A percentile compares a stretch with the other conserved stretches of the same genome.
Evolutionary conservation across 1,140 invertebrate species (phyloP).

Genomic region (Mercenaria mercenaria): DNA sequence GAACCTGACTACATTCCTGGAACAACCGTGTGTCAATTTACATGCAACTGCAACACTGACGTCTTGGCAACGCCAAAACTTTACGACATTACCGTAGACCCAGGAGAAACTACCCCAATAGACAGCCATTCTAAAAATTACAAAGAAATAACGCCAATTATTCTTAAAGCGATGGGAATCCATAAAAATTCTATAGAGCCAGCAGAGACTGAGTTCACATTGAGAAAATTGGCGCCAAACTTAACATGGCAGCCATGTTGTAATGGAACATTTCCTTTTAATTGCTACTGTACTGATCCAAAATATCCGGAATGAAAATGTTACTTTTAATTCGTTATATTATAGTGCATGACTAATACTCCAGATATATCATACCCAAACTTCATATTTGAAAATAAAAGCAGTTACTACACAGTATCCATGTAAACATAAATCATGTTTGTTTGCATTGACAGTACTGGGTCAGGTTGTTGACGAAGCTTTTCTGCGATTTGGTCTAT

Average conservation of each 20-base stretch:
- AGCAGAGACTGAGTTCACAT: constrained; percentile 76
- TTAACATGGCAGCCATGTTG: constrained; percentile 78
- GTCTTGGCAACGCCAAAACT: constrained; percentile 77
- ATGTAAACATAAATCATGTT: too few species aligned
- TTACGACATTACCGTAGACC: constrained; percentile 82
- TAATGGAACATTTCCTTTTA: constrained; percentile 71
- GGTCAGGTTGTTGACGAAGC: too few species aligned
- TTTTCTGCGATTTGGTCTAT: too few species aligned
- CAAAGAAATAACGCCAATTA: constrained; percentile 67
- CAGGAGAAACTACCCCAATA: constrained; percentile 76
- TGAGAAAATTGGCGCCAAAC: constrained; percentile 79
- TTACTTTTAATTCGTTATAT: too few species aligned
- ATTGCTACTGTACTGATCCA: constrained; percentile 70
- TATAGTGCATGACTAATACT: too few species aligned
- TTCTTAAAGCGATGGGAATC: constrained; percentile 70
- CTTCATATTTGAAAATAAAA: too few species aligned
- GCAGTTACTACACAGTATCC: too few species aligned
- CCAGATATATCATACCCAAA: too few species aligned
- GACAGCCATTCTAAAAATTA: constrained; percentile 53
- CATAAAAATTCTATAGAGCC: constrained; percentile 67
- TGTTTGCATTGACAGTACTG: too few species aligned
- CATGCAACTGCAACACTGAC: constrained; percentile 80
- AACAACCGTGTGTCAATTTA: constrained; percentile 75
- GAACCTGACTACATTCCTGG: constrained; percentile 77
- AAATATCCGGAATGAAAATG: constrained; percentile 45